Percentiles rank a stretch among this genome's conserved stretches.
Conservation (phyloP, 2,888 invertebrate genomes). For the Tenthredo mesomela region DNA sequence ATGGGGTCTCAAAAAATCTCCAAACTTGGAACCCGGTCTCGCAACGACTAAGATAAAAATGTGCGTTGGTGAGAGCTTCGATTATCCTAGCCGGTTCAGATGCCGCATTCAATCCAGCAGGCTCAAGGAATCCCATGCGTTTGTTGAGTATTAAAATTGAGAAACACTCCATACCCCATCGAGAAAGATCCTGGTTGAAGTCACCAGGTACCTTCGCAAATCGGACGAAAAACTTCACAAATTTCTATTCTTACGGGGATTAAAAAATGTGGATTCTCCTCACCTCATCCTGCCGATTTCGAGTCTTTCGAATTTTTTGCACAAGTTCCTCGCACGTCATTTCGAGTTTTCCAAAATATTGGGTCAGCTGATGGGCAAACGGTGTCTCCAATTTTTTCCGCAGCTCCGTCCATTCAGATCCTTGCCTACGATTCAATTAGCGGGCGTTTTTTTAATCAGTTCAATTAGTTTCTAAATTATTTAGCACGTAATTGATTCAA, state of each 20-base stretch:
- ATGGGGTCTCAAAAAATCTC: constrained; percentile 83
- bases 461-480: constrained; percentile 14
- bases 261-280: background rate
- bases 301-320: constrained; percentile 79
- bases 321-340: constrained; percentile 76
- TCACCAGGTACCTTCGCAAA: constrained; percentile 71
- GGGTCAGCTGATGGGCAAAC: constrained; percentile 75
- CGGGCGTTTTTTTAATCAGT: constrained; percentile 27
- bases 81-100: constrained; percentile 82
- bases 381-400: constrained; percentile 79
- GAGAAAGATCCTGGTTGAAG: constrained; percentile 76
- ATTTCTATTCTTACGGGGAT: background rate
- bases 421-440: constrained; percentile 77
- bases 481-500: background rate
- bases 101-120: constrained; percentile 78
- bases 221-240: background rate
- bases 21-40: constrained; percentile 84
- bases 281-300: constrained; percentile 84
- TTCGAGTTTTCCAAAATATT: constrained; percentile 72
- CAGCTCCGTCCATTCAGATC: constrained; percentile 82
- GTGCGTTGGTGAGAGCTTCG: constrained; percentile 81
- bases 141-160: constrained; percentile 78
- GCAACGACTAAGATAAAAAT: constrained; percentile 81
- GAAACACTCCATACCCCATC: constrained; percentile 80
- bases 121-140: constrained; percentile 83